Evolutionary conservation across 1,140 invertebrate species (phyloP).

Genomic region (Hyles vespertilio): DNA sequence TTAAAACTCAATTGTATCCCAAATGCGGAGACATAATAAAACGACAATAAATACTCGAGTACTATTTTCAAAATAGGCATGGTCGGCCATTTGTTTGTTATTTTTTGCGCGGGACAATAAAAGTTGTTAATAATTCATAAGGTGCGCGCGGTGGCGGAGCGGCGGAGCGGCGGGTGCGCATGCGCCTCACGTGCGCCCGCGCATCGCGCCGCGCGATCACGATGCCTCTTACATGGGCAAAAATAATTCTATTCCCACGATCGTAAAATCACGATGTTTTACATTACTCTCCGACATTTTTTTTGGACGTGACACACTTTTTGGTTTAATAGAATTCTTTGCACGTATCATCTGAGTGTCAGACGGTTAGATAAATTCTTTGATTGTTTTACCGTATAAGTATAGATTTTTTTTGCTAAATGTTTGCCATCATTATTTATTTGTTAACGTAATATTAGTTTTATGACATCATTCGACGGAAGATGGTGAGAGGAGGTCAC

Average conservation of each 20-base stretch:
- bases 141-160: conserved; percentile 22
- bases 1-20: conserved; percentile 39
- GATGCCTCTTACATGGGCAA: conserved; percentile 39
- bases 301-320: conserved; percentile 4
- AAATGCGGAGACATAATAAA: conserved; percentile 58
- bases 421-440: too few species aligned
- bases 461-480: too few species aligned
- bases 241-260: conserved; percentile 68
- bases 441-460: too few species aligned
- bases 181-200: conserved; percentile 51
- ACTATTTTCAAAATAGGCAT: conserved; percentile 65
- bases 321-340: too few species aligned
- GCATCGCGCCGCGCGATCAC: conserved; percentile 36
- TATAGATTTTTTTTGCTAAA: too few species aligned
- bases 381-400: too few species aligned
- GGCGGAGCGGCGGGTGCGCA: conserved; percentile 34
- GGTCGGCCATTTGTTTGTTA: conserved; percentile 27
- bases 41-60: conserved; percentile 44
- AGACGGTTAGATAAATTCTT: too few species aligned
- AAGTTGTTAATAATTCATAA: conserved; percentile 71
- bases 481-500: too few species aligned
- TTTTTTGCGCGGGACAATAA: conserved; percentile 58
- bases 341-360: too few species aligned
- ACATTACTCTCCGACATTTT: conserved; percentile 27
- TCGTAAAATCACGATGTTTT: conserved; percentile 59